phyloP scores from a whole-genome alignment of 2,888 invertebrate species.

The Bruchidius siliquastri region DNA sequence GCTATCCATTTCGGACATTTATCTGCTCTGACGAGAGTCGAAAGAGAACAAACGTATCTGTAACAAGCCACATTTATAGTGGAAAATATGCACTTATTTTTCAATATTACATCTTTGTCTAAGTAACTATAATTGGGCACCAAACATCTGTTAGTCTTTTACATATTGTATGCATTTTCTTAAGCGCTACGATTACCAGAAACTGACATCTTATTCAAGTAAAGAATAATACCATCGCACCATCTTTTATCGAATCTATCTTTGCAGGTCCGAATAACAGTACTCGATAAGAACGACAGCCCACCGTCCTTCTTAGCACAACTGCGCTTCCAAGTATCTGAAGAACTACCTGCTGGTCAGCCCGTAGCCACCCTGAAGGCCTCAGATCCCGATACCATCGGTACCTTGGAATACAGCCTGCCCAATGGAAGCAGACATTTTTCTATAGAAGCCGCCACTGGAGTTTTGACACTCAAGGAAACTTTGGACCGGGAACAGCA shows the following conservation, averaged over 20 bases:
- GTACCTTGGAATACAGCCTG: slow-evolving; percentile 70
- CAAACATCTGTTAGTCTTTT: too few species aligned
- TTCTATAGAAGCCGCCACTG: slow-evolving; percentile 65
- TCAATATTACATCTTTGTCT: too few species aligned
- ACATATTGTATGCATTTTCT: too few species aligned
- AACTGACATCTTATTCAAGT: too few species aligned
- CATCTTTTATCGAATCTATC: slow-evolving; percentile 24
- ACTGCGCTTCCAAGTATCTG: slow-evolving; percentile 71
- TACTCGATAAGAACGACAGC: slow-evolving; percentile 90
- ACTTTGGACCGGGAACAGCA: slow-evolving; percentile 79
- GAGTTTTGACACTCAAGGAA: slow-evolving; percentile 69
- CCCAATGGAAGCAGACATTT: slow-evolving; percentile 66
- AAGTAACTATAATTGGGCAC: too few species aligned
- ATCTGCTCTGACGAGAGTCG: too few species aligned
- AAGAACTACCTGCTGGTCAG: slow-evolving; percentile 79
- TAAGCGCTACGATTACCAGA: too few species aligned
- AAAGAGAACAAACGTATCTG: too few species aligned
- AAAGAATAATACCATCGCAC: too few species aligned
- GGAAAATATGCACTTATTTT: too few species aligned
- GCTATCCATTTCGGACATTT: too few species aligned
- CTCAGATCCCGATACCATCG: slow-evolving; percentile 80
- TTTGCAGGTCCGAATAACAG: slow-evolving; percentile 77
- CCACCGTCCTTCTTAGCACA: slow-evolving; percentile 84
- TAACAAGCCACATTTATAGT: too few species aligned
- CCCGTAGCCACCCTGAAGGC: slow-evolving; percentile 73